These are phyloP conservation scores for Meloidogyne floridensis DNA, from an alignment of 1,140 invertebrate genomes.

Conservation along the genomic window DNA sequence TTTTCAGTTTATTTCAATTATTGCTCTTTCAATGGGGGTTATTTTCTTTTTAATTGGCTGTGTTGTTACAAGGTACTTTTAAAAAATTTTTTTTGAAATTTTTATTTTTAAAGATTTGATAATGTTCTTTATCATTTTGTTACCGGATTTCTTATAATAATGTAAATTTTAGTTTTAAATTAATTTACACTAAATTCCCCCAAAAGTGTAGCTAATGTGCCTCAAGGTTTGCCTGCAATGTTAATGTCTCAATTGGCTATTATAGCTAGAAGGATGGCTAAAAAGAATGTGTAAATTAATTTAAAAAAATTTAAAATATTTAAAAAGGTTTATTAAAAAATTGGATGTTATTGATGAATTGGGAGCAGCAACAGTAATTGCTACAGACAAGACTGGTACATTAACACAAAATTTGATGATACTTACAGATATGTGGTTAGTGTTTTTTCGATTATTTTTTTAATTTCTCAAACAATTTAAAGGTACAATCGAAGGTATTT, in stretches of 20 bases:
- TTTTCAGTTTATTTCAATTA: conserved; percentile 36
- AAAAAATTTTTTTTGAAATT: conserved; percentile 6
- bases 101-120: conserved; percentile 48
- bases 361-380: conserved; percentile 92
- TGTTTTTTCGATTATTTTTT: not conserved
- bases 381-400: conserved; percentile 98
- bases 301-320: not conserved
- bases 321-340: conserved; percentile 14
- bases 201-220: conserved; percentile 59
- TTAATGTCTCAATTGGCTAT: conserved; percentile 96
- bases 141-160: conserved; percentile 64
- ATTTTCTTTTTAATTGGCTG: conserved; percentile 61
- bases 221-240: conserved; percentile 82
- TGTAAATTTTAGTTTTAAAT: conserved; percentile 17
- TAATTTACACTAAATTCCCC: not conserved
- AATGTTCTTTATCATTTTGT: conserved; percentile 63
- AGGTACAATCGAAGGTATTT: conserved; percentile 51
- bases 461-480: not conserved
- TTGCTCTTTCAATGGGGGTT: conserved; percentile 59
- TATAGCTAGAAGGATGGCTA: conserved; percentile 97
- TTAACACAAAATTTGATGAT: conserved; percentile 99
- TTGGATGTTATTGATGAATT: conserved; percentile 97
- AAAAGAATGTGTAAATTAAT: conserved; percentile 94
- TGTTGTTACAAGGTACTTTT: conserved; percentile 49
- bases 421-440: conserved; percentile 74